These are phyloP conservation scores for Leptoteleia sp. DNA, from an alignment of 1,140 invertebrate genomes.

Conservation along the genomic window DNA sequence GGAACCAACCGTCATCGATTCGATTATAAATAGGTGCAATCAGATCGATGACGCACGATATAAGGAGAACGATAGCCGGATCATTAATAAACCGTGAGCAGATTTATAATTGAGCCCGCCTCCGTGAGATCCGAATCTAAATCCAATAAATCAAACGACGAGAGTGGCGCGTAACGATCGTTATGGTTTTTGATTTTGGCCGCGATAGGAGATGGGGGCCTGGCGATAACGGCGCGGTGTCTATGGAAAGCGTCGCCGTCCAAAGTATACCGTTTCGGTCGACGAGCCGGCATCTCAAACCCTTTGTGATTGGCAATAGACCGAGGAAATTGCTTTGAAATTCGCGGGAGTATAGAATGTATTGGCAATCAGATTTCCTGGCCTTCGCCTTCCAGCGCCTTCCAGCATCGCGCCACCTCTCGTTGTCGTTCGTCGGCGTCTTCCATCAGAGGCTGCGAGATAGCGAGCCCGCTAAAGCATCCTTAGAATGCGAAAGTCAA, in stretches of 20 bases:
- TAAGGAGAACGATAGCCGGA: slow-evolving; percentile 24
- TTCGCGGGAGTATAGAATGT: slow-evolving; percentile 76
- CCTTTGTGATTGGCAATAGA: slow-evolving; percentile 79
- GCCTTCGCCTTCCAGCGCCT: slow-evolving; percentile 64
- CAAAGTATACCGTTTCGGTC: slow-evolving; percentile 73
- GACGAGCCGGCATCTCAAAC: slow-evolving; percentile 73
- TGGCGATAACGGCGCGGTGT: slow-evolving; percentile 44
- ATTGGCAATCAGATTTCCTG: slow-evolving; percentile 79
- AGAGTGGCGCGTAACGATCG: slow-evolving; percentile 45
- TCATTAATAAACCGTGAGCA: slow-evolving; percentile 52
- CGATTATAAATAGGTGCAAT: slow-evolving; percentile 49
- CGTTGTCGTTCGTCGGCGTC: slow-evolving; percentile 39
- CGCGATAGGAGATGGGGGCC: slow-evolving; percentile 38
- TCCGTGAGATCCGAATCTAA: slow-evolving; percentile 39
- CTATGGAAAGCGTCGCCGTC: slow-evolving; percentile 70
- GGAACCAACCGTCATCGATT: slow-evolving; percentile 43
- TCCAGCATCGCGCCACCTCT: slow-evolving; percentile 46
- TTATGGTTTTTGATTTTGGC: slow-evolving; percentile 38
- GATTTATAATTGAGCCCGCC: slow-evolving; percentile 48
- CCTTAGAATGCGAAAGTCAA: slow-evolving; percentile 69
- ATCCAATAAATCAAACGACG: slow-evolving; percentile 49
- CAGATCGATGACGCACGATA: slow-evolving; percentile 44
- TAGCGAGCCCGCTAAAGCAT: slow-evolving; percentile 58
- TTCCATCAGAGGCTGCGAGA: slow-evolving; percentile 52
- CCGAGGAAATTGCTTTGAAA: slow-evolving; percentile 79